Evolutionary conservation across 2,888 invertebrate genomes (phyloP).

Genomic region (Epicampocera succincta): DNA sequence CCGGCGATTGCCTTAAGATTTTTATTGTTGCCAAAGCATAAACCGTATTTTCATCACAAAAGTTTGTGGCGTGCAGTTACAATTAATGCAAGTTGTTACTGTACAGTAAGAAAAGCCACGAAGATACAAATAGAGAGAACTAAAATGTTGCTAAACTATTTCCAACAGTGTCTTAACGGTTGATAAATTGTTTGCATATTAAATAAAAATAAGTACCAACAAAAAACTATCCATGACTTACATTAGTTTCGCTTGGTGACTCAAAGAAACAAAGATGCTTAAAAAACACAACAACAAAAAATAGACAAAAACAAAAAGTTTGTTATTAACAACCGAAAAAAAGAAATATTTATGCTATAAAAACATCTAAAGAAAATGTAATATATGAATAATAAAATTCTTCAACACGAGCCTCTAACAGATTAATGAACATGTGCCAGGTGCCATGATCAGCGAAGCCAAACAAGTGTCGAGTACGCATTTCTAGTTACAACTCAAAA

Average conservation of each 20-base stretch:
- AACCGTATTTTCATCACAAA: constrained; percentile 45
- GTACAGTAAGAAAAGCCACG: constrained; percentile 19
- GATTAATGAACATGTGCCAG: constrained; percentile 68
- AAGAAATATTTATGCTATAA: constrained; percentile 44
- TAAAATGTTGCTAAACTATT: constrained; percentile 32
- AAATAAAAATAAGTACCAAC: constrained; percentile 36
- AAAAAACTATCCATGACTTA: constrained; percentile 56
- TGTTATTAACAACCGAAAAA: constrained; percentile 34
- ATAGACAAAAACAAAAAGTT: constrained; percentile 13
- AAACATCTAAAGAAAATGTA: constrained; percentile 26
- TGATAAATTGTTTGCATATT: constrained; percentile 66
- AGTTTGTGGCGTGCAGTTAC: constrained; percentile 53
- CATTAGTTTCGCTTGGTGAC: constrained; percentile 73
- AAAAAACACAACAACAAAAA: background rate
- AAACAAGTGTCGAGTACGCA: constrained; percentile 72
- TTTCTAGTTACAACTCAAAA: constrained; percentile 72
- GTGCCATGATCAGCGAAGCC: constrained; percentile 67
- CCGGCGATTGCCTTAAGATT: background rate
- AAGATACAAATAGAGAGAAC: constrained; percentile 30
- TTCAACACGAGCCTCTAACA: constrained; percentile 59
- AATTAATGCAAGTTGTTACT: constrained; percentile 50
- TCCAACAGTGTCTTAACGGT: constrained; percentile 58
- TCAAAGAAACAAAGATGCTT: constrained; percentile 45
- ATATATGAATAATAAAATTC: constrained; percentile 42
- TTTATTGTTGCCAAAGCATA: constrained; percentile 14